These are phyloP conservation scores for Sapayoa aenigma DNA, from an alignment of 2,113 vertebrate species.

Conservation along the genomic window DNA sequence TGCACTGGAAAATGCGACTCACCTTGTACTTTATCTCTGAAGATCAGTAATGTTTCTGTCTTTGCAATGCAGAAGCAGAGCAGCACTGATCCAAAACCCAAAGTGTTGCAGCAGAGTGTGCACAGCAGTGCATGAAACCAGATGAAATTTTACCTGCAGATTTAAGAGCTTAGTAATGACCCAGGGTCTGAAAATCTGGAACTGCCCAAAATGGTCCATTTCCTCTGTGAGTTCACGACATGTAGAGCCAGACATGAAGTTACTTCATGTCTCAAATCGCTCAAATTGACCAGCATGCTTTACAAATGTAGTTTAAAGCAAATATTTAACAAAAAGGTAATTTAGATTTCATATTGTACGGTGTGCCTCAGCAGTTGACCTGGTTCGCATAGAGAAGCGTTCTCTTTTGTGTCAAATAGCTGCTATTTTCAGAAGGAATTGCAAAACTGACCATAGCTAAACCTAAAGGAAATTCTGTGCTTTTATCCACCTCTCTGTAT, in stretches of 20 bases:
- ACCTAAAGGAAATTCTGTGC: not conserved
- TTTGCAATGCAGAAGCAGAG: not conserved
- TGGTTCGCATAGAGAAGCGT: not conserved
- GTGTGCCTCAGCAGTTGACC: not conserved
- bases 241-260: not conserved
- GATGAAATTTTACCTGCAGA: not conserved
- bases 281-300: not conserved
- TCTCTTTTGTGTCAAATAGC: not conserved
- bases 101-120: not conserved
- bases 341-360: not conserved
- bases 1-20: accelerated
- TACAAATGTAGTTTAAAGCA: not conserved
- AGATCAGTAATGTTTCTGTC: not conserved
- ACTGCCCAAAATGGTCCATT: not conserved
- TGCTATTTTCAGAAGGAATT: not conserved
- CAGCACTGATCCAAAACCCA: not conserved
- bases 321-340: not conserved
- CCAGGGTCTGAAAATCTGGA: not conserved
- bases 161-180: not conserved
- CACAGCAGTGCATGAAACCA: not conserved
- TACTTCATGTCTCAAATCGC: not conserved
- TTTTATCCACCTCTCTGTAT: not conserved
- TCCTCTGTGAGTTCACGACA: not conserved
- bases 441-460: not conserved
- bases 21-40: accelerated